Evolutionary conservation across 2,797 vertebrate species (phyloP).

Genomic region (Nasua narica): DNA sequence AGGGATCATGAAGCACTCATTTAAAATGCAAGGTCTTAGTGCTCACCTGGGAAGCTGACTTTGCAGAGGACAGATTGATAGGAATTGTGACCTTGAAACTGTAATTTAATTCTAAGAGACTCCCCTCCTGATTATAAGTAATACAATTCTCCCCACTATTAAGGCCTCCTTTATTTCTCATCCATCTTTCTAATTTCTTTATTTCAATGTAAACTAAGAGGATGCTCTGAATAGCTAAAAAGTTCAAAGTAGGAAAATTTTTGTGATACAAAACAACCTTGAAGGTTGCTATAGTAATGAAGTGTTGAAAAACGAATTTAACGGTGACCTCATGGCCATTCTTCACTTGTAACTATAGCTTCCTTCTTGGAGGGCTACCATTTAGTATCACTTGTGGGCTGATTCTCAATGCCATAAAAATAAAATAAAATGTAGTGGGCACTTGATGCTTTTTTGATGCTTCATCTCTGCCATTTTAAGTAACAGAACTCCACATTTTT

Average conservation of each 20-base stretch:
- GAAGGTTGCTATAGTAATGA: not conserved
- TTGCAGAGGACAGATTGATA: not conserved
- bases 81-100: not conserved
- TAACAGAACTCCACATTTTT: not conserved
- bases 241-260: not conserved
- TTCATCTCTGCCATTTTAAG: not conserved
- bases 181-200: not conserved
- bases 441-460: not conserved
- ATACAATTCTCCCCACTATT: not conserved
- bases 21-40: not conserved
- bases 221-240: not conserved
- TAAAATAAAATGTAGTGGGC: not conserved
- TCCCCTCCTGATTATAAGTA: not conserved
- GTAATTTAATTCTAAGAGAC: not conserved
- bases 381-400: not conserved
- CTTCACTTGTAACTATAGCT: not conserved
- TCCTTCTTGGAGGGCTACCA: not conserved
- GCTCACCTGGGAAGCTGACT: not conserved
- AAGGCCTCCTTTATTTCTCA: not conserved
- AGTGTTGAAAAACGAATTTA: not conserved
- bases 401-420: not conserved
- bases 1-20: not conserved
- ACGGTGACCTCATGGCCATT: not conserved
- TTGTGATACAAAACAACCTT: not conserved
- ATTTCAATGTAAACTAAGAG: not conserved